A percentile compares a stretch with the other conserved stretches of the same genome.
Evolutionary conservation across 2,797 vertebrate genomes (phyloP).

Genomic region (Enteromius trimaculatus): DNA sequence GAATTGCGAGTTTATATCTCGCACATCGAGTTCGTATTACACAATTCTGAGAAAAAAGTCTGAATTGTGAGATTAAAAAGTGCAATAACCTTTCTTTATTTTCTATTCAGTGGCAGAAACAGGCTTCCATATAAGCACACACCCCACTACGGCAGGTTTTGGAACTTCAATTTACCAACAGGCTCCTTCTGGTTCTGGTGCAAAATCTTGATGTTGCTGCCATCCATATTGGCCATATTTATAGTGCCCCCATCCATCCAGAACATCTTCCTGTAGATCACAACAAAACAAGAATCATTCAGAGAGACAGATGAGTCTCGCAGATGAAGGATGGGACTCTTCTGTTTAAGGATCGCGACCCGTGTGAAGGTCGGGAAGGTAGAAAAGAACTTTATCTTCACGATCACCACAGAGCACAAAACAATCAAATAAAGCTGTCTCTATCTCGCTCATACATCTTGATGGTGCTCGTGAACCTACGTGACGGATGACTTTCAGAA

Average conservation of each 20-base stretch:
- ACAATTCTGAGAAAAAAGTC: too few relatives aligned
- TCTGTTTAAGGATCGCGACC: neutral
- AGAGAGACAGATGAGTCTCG: slow-evolving; percentile 14
- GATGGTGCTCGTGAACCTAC: slow-evolving; percentile 52
- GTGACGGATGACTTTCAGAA: slow-evolving; percentile 60
- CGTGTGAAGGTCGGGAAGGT: slow-evolving; percentile 24
- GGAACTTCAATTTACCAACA: slow-evolving; percentile 76
- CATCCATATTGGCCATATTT: slow-evolving; percentile 90
- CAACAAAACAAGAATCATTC: slow-evolving; percentile 23
- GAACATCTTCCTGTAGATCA: slow-evolving; percentile 82
- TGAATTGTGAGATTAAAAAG: too few relatives aligned
- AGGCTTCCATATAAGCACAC: neutral
- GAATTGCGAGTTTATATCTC: too few relatives aligned
- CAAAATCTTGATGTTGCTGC: slow-evolving; percentile 87
- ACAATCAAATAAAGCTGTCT: slow-evolving; percentile 51
- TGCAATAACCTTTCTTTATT: too few relatives aligned
- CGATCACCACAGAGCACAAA: slow-evolving; percentile 39
- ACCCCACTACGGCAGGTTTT: neutral
- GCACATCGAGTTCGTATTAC: too few relatives aligned
- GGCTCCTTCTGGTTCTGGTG: slow-evolving; percentile 89
- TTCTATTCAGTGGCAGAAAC: too few relatives aligned
- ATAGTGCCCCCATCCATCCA: slow-evolving; percentile 89
- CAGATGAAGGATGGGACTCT: slow-evolving; percentile 28
- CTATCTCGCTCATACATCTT: slow-evolving; percentile 54
- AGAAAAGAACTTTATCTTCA: slow-evolving; percentile 44